Evolutionary conservation across 2,113 vertebrate species (phyloP), one percentile per base, ranked within the genome.

Genomic region (Neolamprologus toae): DNA sequence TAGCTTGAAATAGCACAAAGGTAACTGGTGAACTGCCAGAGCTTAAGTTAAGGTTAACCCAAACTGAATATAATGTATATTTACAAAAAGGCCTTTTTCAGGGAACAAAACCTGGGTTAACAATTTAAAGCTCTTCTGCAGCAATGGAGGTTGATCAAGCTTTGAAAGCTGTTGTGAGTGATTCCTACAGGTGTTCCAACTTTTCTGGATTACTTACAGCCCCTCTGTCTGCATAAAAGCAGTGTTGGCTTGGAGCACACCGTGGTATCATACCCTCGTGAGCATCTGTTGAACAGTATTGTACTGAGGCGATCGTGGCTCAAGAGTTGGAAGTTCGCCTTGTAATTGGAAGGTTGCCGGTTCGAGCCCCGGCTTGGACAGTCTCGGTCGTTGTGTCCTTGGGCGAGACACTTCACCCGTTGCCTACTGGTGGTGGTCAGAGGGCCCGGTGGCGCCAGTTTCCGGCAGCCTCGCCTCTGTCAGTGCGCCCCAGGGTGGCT

Each of bases 201-300:
- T 23, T 55, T 5, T 59, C 55, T 59, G 23, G 23, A 59, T 59
- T 59, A 59, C 3, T 28, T 28, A 59, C 23, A 16, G 0, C 7
- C 21, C 55, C 19, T 57, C 55, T 57, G 55, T 57, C 55, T 16
- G 55, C 23, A 3, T 1, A 57, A 28, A 57, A 55, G 54, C 23
- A 57, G 54, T 8, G 55, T 21, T 21, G 21, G 21, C 21, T 16
- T 1, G 55, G 23, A 57, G 5, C 2, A 57, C 54, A 57, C 4
- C 5, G 54, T 28, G 23, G 23, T 57, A 28, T 1, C 54, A 55
- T 4, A 55, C 7, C 0, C 12, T 8, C 7, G 0, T 57, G 0
- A 57, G 55, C 0, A 28, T 57, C 23, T 9, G 2, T 28, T 0
- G 23, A 57, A 57, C 12, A 16, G 0, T 57, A 57, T 57, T 57